These are phyloP conservation scores for Brachionus rubens DNA, from an alignment of 1,140 invertebrate species.

Conservation along the genomic window DNA sequence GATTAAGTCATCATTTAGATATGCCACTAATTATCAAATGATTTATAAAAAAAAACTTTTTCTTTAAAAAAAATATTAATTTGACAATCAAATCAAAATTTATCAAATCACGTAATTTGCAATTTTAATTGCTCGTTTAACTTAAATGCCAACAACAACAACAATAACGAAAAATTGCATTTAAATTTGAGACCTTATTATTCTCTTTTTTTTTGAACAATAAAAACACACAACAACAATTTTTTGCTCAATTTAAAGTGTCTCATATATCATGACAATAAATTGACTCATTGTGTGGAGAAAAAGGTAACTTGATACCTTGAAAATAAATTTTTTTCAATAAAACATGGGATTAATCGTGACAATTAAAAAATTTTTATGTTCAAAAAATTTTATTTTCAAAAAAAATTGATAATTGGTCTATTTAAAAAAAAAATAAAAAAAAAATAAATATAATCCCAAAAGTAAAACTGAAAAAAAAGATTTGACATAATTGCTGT, in stretches of 20 bases:
- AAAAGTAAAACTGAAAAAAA: background rate
- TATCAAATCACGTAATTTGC: slow-evolving; percentile 28
- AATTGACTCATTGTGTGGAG: background rate
- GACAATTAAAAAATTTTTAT: too few species aligned
- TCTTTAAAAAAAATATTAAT: too few species aligned
- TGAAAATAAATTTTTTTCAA: too few species aligned
- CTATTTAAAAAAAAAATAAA: too few species aligned
- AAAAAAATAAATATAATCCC: background rate
- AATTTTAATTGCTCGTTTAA: background rate
- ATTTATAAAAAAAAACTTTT: background rate
- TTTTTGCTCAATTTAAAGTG: background rate
- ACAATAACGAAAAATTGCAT: too few species aligned
- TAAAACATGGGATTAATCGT: too few species aligned
- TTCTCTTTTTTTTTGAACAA: too few species aligned
- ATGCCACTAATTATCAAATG: slow-evolving; percentile 24
- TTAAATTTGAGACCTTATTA: too few species aligned
- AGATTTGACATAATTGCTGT: background rate
- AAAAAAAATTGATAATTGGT: too few species aligned
- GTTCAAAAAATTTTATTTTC: too few species aligned
- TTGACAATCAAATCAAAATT: slow-evolving; percentile 34
- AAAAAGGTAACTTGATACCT: background rate
- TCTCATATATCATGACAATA: background rate
- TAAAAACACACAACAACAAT: background rate
- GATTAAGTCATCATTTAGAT: too few species aligned
- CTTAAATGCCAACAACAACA: too few species aligned